Base-by-base conservation (phyloP, 2,888 invertebrate species). In the Hydrotaea diabolus region DNA sequence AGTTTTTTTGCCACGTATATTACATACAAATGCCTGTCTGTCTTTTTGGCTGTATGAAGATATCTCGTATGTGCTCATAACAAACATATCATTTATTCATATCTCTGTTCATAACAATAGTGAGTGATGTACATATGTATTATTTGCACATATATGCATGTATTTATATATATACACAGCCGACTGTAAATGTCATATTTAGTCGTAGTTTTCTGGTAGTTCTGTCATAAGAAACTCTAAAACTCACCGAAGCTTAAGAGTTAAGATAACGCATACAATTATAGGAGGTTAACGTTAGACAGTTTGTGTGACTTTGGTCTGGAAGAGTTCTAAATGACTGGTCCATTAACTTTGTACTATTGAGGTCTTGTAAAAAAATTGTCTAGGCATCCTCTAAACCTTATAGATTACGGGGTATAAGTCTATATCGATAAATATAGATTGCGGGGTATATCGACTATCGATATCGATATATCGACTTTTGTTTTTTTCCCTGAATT, bases 191-290 rank as follows among this genome's bases (percentile, higher is more conserved):
- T 21, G 73, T 73, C 31, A 81, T 71, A 72, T 76, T 76, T n/a
- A 13, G 23, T 46, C n/a, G 17, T 31, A n/a, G 11, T 69, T 59
- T 69, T 66, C 21, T 78, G 73, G 15, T 55, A 7, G 3, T 7
- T 31, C 3, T 31, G 31, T 31, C 31, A 46, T 43, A 46, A 13
- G 9, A 75, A 79, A 72, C 71, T 80, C 23, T 19, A 71, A 55
- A 55, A 80, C 13, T 53, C 82, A 85, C 46, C 79, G 72, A 80
- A 79, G 85, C 76, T 62, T 76, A 82, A 85, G 57, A 82, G 69
- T 79, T 77, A 82, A 85, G 82, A 85, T 85, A 79, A 80, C n/a
- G 64, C 53, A 71, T 49, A n/a, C n/a, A 23, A 13, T 21, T 21
- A 73, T 26, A 64, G 31, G 31, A 31, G 2, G 31, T 31, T 31